Percentiles rank a stretch among this genome's conserved stretches.
phyloP scores from a whole-genome alignment of 2,797 vertebrate species.

The Myiotriccus ornatus region DNA sequence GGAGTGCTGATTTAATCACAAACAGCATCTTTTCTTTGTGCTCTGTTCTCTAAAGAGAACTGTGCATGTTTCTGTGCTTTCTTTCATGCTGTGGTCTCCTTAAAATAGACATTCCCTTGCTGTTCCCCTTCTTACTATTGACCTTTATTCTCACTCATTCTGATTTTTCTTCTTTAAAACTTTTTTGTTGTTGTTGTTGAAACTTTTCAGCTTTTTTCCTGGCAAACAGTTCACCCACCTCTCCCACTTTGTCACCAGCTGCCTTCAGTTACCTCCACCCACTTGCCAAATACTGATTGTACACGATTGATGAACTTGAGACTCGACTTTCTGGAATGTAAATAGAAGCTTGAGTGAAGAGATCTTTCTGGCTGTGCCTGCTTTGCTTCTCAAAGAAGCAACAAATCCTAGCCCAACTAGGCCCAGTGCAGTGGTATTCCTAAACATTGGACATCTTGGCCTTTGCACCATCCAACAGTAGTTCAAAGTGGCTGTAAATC shows the following conservation, averaged over 20 bases:
- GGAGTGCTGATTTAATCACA: not conserved
- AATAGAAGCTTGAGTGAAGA: not conserved
- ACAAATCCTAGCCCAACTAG: not conserved
- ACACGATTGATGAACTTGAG: not conserved
- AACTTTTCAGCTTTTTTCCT: not conserved
- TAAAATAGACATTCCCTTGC: not conserved
- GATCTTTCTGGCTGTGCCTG: not conserved
- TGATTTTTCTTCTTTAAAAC: not conserved
- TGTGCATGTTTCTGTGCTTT: not conserved
- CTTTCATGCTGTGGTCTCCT: not conserved
- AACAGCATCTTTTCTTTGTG: not conserved
- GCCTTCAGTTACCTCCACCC: conserved; percentile 4
- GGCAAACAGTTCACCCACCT: not conserved
- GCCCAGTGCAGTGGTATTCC: not conserved
- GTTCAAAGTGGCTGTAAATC: not conserved
- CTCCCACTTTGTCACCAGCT: not conserved
- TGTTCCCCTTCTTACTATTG: not conserved
- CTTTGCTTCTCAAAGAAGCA: not conserved
- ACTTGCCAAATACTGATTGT: conserved; percentile 17
- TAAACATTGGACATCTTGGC: fast-evolving
- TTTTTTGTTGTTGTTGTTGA: not conserved
- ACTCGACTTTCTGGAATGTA: not conserved
- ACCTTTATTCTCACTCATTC: not conserved
- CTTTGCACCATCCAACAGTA: not conserved
- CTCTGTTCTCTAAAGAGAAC: not conserved